phyloP scores from a whole-genome alignment of 2,888 invertebrate genomes.

The Phalera bucephala region DNA sequence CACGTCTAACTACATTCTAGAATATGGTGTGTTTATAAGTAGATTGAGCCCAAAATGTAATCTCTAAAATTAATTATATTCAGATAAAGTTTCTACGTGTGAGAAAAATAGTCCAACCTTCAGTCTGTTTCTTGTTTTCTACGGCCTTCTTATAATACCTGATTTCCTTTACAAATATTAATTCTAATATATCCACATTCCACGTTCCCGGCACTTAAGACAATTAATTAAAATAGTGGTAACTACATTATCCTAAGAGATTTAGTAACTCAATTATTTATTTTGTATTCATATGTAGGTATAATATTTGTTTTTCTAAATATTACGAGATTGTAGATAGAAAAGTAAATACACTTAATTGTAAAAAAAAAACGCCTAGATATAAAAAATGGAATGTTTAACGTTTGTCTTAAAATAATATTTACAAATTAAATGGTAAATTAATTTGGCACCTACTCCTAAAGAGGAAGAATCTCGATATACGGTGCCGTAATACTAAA shows the following conservation, averaged over 20 bases:
- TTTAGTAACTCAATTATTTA: conserved; percentile 19
- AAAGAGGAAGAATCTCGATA: conserved; percentile 22
- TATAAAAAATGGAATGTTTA: conserved; percentile 36
- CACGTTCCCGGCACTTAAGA: conserved; percentile 73
- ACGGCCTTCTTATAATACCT: conserved; percentile 9
- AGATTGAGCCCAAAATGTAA: background rate
- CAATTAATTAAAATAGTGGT: conserved; percentile 43
- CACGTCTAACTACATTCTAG: no score
- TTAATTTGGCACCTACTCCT: conserved; percentile 38
- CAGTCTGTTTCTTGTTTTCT: conserved; percentile 8
- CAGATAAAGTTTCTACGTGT: background rate
- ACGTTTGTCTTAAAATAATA: conserved; percentile 32
- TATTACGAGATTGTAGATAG: no score
- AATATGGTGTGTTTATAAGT: no score
- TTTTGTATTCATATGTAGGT: no score
- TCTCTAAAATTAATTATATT: background rate
- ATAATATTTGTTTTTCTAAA: no score
- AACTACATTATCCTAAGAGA: conserved; percentile 40
- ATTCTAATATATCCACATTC: conserved; percentile 53
- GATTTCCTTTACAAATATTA: conserved; percentile 4
- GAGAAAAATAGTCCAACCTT: conserved; percentile 2
- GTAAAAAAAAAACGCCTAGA: conserved; percentile 9
- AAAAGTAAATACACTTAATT: conserved; percentile 2
- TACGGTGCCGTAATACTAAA: conserved; percentile 30
- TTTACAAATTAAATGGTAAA: conserved; percentile 32